A percentile compares a stretch with the other conserved stretches of the same genome.
These are phyloP conservation scores for Sebastes schlegelii DNA, from an alignment of 2,113 vertebrate species.

Conservation along the genomic window DNA sequence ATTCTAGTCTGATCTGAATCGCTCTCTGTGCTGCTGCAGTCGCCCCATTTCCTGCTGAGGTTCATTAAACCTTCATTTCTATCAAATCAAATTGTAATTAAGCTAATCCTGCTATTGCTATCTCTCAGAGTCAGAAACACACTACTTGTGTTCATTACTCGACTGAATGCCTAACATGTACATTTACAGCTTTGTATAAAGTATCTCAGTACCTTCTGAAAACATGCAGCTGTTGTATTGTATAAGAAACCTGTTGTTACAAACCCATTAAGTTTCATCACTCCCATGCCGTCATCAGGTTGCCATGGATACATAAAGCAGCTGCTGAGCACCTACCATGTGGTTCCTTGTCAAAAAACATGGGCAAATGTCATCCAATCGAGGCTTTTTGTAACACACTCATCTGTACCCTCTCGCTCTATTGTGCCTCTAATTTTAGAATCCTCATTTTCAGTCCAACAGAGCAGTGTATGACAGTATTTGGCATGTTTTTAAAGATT, in stretches of 20 bases:
- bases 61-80: conserved; percentile 31
- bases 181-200: no score
- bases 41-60: conserved; percentile 14
- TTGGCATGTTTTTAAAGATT: not conserved
- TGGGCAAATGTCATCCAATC: not conserved
- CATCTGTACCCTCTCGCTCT: not conserved
- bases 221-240: conserved; percentile 20
- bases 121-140: not conserved
- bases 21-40: conserved; percentile 4
- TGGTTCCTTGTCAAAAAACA: conserved; percentile 27
- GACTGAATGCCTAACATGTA: no score
- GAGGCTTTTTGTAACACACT: not conserved
- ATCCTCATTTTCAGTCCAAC: not conserved
- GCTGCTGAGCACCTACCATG: conserved; percentile 16
- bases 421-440: not conserved
- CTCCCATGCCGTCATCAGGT: conserved; percentile 40
- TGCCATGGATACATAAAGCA: conserved; percentile 57
- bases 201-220: not conserved
- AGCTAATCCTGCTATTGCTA: not conserved
- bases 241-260: conserved; percentile 8
- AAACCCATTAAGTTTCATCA: conserved; percentile 24
- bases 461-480: not conserved
- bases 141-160: not conserved
- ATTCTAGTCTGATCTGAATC: conserved; percentile 8
- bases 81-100: conserved; percentile 27